Percentiles rank a stretch among this genome's conserved stretches.
These are phyloP conservation scores for Thyatira batis DNA, from an alignment of 2,888 invertebrate species.

Conservation along the genomic window DNA sequence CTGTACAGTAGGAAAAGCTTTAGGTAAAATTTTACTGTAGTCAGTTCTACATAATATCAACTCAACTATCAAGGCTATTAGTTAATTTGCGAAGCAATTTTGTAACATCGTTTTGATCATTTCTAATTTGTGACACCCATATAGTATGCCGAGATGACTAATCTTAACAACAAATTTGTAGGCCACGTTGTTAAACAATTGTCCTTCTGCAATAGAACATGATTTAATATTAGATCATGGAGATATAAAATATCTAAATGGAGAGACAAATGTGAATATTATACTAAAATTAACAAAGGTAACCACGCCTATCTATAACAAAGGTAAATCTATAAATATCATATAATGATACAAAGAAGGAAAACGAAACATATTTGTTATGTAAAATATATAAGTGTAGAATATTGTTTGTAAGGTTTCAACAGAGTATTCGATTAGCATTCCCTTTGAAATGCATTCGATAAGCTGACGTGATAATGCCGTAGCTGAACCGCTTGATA, in stretches of 20 bases:
- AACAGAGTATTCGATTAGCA: constrained; percentile 32
- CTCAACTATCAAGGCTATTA: not conserved
- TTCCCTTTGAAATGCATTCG: constrained; percentile 35
- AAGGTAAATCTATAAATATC: not conserved
- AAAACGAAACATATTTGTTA: not conserved
- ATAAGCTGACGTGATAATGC: constrained; percentile 40
- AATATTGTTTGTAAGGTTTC: constrained; percentile 15
- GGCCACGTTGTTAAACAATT: constrained; percentile 58
- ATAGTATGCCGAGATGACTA: constrained; percentile 39
- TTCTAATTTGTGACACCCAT: constrained; percentile 41
- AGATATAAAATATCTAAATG: constrained; percentile 27
- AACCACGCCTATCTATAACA: too few relatives aligned
- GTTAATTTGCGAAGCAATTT: constrained; percentile 13
- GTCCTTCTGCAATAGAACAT: constrained; percentile 39
- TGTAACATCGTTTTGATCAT: constrained; percentile 34
- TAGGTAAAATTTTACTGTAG: not conserved
- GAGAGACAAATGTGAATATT: not conserved
- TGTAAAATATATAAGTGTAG: not conserved
- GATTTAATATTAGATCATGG: constrained; percentile 43
- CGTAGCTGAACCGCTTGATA: constrained; percentile 35
- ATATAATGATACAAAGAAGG: not conserved
- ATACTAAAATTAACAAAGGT: not conserved
- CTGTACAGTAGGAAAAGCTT: not conserved
- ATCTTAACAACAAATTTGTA: constrained; percentile 50
- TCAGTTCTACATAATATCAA: not conserved